Evolutionary conservation across 2,113 vertebrate species (phyloP).

Genomic region (Fregetta grallaria): DNA sequence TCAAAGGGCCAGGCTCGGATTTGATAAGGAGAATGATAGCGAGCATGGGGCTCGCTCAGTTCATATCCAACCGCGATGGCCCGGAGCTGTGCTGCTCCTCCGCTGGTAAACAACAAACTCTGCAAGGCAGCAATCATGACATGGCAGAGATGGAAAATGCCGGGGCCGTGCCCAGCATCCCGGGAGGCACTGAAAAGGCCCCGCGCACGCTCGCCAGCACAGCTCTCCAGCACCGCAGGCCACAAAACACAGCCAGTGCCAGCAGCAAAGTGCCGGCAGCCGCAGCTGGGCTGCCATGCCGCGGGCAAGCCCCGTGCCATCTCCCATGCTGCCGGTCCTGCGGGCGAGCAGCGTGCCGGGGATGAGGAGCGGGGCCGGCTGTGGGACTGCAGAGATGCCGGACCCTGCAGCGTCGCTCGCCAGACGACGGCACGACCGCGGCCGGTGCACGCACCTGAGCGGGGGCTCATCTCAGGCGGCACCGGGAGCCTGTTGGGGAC

Average conservation of each 20-base stretch:
- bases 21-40: background rate
- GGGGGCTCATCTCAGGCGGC: fast-evolving
- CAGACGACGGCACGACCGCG: fast-evolving
- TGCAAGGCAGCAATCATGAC: background rate
- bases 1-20: background rate
- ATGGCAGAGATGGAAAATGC: background rate
- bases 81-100: background rate
- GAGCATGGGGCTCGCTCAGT: fast-evolving
- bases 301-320: background rate
- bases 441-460: fast-evolving
- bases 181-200: background rate
- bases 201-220: fast-evolving
- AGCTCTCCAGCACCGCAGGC: background rate
- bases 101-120: background rate
- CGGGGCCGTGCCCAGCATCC: background rate
- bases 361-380: background rate
- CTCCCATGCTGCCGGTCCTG: background rate
- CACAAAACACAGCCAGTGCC: background rate
- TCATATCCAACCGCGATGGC: background rate
- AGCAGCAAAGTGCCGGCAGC: background rate
- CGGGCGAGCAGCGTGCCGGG: background rate
- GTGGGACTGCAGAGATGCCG: background rate
- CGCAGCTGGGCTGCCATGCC: background rate
- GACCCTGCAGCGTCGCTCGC: background rate
- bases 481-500: background rate